Conservation (phyloP, 1,140 invertebrate genomes). For the Telenomus remus region DNA sequence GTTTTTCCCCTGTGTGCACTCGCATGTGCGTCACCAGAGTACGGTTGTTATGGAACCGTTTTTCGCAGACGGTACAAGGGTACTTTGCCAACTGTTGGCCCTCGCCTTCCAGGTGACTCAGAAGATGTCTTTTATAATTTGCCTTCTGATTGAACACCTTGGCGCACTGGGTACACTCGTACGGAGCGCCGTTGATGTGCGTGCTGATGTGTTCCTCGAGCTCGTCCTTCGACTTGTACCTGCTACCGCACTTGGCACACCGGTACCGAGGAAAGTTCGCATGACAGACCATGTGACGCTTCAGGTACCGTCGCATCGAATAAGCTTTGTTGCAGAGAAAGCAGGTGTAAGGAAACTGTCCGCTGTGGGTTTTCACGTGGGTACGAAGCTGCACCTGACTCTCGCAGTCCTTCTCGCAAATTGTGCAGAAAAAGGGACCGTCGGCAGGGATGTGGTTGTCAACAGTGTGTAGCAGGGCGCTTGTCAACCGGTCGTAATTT, state of each 20-base stretch:
- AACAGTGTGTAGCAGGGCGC: conserved; percentile 64
- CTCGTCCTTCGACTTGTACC: conserved; percentile 68
- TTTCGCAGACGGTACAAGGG: conserved; percentile 77
- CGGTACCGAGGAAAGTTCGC: conserved; percentile 76
- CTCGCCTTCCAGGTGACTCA: conserved; percentile 64
- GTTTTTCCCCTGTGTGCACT: conserved; percentile 81
- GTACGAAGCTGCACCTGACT: conserved; percentile 61
- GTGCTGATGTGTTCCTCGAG: conserved; percentile 64
- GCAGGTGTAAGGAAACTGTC: conserved; percentile 78
- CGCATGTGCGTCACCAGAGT: conserved; percentile 74
- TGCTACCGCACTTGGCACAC: conserved; percentile 67
- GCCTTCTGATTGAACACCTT: conserved; percentile 71
- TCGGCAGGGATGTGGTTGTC: conserved; percentile 68
- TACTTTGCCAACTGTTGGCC: conserved; percentile 68
- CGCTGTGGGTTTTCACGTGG: conserved; percentile 77
- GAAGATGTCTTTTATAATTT: conserved; percentile 70
- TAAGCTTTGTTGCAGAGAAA: conserved; percentile 77
- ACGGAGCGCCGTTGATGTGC: conserved; percentile 65
- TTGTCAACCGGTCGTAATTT: conserved; percentile 65
- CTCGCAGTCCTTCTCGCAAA: conserved; percentile 72
- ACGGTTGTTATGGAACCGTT: conserved; percentile 73
- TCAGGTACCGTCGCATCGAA: conserved; percentile 76
- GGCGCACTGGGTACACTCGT: conserved; percentile 69
- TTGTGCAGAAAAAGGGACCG: conserved; percentile 72
- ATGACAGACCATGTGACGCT: conserved; percentile 78